A percentile compares a stretch with the other conserved stretches of the same genome.
phyloP scores from a whole-genome alignment of 2,113 vertebrate species.

The Gopherus flavomarginatus region DNA sequence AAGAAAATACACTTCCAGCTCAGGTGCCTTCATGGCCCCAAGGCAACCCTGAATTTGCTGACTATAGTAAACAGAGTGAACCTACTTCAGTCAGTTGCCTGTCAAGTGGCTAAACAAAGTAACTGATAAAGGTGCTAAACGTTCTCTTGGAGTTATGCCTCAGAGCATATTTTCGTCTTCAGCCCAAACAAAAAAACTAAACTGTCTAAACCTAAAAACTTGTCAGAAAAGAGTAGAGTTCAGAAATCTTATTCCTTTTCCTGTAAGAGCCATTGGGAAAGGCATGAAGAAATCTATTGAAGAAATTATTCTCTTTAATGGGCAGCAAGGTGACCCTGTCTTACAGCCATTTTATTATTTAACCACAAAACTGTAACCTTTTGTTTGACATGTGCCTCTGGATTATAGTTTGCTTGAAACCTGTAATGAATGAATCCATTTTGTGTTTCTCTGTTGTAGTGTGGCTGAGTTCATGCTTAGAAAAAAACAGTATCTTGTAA shows the following conservation, averaged over 20 bases:
- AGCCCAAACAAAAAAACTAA: not conserved
- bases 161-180: not conserved
- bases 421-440: not conserved
- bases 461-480: not conserved
- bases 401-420: not conserved
- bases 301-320: not conserved
- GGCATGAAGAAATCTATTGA: not conserved
- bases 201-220: not conserved
- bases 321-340: not conserved
- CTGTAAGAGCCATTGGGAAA: not conserved
- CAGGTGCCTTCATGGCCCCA: not conserved
- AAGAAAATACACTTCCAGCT: not conserved
- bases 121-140: not conserved
- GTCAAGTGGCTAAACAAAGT: not conserved
- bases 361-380: not conserved
- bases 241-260: not conserved
- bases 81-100: not conserved
- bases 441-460: not conserved
- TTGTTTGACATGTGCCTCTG: rapidly evolving
- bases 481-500: not conserved
- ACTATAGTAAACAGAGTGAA: not conserved
- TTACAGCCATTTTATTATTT: not conserved
- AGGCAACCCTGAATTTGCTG: not conserved
- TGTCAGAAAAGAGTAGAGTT: not conserved
- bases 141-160: not conserved